phyloP scores from a whole-genome alignment of 1,140 invertebrate species.

The Caenorhabditis remanei region DNA sequence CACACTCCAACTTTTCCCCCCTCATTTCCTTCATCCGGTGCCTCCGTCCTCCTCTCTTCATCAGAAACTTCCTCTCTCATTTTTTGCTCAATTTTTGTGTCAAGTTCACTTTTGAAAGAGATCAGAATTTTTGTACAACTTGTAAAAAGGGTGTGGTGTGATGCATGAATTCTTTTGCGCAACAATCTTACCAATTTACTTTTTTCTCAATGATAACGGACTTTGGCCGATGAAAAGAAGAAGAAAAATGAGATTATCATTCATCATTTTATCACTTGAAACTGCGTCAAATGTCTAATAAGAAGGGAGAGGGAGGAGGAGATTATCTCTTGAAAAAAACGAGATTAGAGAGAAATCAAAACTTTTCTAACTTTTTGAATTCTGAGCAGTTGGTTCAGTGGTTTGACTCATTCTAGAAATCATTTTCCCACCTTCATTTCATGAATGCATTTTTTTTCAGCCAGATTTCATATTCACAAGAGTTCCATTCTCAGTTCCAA shows the following conservation, averaged over 20 bases:
- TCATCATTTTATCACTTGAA: slow-evolving; percentile 12
- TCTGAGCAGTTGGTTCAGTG: not conserved
- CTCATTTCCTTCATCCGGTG: not conserved
- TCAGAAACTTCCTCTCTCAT: not conserved
- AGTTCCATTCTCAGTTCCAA: not conserved
- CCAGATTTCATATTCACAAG: too few species aligned
- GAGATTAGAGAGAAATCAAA: not conserved
- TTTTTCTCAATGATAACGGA: not conserved
- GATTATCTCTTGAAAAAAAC: slow-evolving; percentile 11
- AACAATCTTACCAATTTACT: not conserved
- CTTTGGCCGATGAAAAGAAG: slow-evolving; percentile 15
- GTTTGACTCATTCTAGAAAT: not conserved
- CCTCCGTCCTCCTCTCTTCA: not conserved
- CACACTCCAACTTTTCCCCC: not conserved
- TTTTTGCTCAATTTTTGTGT: not conserved
- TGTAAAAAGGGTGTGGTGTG: slow-evolving; percentile 19
- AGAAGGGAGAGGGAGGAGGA: not conserved
- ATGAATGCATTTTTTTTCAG: too few species aligned
- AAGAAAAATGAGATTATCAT: not conserved
- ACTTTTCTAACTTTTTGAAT: not conserved
- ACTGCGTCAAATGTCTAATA: slow-evolving; percentile 42
- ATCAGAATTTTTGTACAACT: not conserved
- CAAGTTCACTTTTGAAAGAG: not conserved
- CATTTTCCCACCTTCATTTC: not conserved
- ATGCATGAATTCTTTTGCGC: not conserved